Evolutionary conservation across 2,888 invertebrate species (phyloP).

Genomic region (Nebria brevicollis): DNA sequence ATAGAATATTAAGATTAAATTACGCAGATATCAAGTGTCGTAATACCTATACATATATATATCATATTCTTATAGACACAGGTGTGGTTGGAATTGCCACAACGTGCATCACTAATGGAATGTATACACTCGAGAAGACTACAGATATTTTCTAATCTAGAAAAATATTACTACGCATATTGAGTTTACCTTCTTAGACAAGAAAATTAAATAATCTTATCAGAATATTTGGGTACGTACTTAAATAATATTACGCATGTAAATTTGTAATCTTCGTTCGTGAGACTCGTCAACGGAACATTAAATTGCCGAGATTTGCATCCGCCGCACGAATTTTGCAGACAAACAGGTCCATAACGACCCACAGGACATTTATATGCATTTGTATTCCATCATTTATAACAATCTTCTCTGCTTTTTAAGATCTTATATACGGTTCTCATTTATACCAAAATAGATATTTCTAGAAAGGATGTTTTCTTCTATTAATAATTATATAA

Average conservation of each 20-base stretch:
- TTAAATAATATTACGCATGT: too few species aligned
- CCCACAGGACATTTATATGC: too few species aligned
- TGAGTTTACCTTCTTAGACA: background rate
- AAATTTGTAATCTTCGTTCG: too few species aligned
- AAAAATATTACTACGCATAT: background rate
- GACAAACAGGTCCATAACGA: too few species aligned
- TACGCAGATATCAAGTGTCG: background rate
- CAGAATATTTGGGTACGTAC: too few species aligned
- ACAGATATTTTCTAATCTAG: background rate
- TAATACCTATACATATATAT: background rate
- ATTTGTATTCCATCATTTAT: too few species aligned
- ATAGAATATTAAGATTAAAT: background rate
- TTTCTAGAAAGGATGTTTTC: too few species aligned
- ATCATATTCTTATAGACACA: background rate
- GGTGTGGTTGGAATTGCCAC: background rate
- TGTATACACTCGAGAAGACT: background rate
- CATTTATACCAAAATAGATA: too few species aligned
- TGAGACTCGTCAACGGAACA: background rate
- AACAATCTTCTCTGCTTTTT: too few species aligned
- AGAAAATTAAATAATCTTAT: too few species aligned
- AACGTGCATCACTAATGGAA: background rate
- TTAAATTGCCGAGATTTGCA: conserved; percentile 14
- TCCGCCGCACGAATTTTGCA: background rate
- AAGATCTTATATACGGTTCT: too few species aligned
- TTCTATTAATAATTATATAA: too few species aligned